These are phyloP conservation scores for Athripsodes cinereus DNA, from an alignment of 2,888 invertebrate species.

Conservation along the genomic window DNA sequence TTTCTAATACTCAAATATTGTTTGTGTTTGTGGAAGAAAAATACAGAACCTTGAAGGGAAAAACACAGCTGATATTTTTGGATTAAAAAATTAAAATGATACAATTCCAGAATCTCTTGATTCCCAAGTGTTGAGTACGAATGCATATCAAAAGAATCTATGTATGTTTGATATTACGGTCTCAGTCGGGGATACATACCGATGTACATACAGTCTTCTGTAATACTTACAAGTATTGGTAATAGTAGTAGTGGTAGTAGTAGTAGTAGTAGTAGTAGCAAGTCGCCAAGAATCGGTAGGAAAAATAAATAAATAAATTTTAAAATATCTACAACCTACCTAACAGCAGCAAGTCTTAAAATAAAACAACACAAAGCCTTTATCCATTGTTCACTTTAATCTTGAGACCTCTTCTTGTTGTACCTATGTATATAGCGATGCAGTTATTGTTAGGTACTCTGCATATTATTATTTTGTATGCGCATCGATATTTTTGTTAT, in stretches of 20 bases:
- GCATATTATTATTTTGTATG: neutral
- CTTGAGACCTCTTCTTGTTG: neutral
- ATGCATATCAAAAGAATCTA: conserved; percentile 24
- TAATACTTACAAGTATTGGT: no score
- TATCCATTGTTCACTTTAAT: conserved; percentile 5
- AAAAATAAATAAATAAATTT: conserved; percentile 1
- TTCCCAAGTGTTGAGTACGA: neutral
- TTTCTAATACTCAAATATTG: no score
- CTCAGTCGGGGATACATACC: neutral
- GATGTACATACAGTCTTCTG: no score
- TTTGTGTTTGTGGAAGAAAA: no score
- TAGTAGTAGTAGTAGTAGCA: neutral
- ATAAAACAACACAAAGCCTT: neutral
- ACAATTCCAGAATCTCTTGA: no score
- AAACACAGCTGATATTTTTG: no score
- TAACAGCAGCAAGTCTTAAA: neutral
- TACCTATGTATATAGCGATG: no score
- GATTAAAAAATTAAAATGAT: no score
- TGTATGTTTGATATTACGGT: conserved; percentile 24
- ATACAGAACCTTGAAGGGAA: no score
- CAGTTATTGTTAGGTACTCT: no score
- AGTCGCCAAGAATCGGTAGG: neutral
- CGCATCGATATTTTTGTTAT: neutral
- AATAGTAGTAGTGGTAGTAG: neutral
- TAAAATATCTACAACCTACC: neutral